Evolutionary conservation across 2,113 vertebrate species (phyloP).

Genomic region (Dicerorhinus sumatrensis): DNA sequence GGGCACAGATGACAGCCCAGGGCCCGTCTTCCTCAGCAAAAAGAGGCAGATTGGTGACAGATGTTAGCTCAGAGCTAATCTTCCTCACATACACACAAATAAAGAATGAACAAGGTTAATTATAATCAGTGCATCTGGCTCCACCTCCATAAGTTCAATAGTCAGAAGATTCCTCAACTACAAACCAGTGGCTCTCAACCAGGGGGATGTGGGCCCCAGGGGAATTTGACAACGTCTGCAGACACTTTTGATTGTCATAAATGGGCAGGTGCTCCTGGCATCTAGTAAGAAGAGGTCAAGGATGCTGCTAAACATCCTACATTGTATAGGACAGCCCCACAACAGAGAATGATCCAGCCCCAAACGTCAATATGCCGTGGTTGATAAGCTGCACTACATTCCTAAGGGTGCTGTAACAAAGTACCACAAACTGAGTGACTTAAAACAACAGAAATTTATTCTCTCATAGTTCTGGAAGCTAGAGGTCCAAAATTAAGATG

Average conservation of each 20-base stretch:
- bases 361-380: rapidly evolving
- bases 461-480: neutral
- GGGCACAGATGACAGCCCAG: no score
- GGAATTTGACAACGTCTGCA: neutral
- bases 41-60: no score
- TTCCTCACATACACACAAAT: no score
- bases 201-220: neutral
- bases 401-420: neutral
- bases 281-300: neutral
- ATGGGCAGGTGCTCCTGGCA: neutral
- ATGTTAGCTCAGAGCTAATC: no score
- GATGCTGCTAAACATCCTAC: neutral
- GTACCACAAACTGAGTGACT: neutral
- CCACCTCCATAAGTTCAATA: neutral
- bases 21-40: no score
- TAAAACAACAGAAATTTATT: neutral
- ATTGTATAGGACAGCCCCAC: neutral
- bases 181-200: neutral
- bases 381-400: neutral
- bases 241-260: neutral
- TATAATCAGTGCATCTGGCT: no score
- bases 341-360: neutral
- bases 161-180: neutral
- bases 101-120: neutral
- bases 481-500: neutral